A percentile compares a stretch with the other conserved stretches of the same genome.
Evolutionary conservation across 2,888 invertebrate genomes (phyloP).

Genomic region (Schizaphis graminum): DNA sequence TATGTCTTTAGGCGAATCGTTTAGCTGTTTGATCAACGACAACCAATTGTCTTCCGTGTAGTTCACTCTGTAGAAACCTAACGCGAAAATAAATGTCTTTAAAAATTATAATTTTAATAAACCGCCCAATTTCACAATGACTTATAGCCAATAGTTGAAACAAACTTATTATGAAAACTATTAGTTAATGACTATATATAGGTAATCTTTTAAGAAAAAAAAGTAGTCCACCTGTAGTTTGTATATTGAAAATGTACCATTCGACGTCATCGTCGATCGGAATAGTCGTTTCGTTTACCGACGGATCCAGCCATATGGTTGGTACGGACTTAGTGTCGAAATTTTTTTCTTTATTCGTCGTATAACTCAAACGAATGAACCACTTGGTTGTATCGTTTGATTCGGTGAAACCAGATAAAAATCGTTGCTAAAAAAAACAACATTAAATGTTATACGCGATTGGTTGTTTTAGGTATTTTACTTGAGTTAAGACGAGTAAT

Average conservation of each 20-base stretch:
- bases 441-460: neutral
- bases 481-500: constrained; percentile 73
- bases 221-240: constrained; percentile 73
- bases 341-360: constrained; percentile 69
- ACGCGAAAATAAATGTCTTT: neutral
- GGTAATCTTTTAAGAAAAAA: neutral
- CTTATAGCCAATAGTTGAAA: neutral
- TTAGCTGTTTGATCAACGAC: constrained; percentile 77
- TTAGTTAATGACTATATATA: neutral
- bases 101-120: neutral
- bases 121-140: neutral
- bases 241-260: constrained; percentile 77
- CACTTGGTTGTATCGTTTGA: constrained; percentile 70
- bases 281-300: constrained; percentile 67
- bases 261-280: constrained; percentile 70
- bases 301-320: constrained; percentile 67
- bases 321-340: constrained; percentile 67
- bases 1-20: constrained; percentile 73
- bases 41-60: constrained; percentile 81
- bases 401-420: neutral
- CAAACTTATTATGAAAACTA: neutral
- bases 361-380: constrained; percentile 77
- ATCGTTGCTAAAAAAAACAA: constrained; percentile 25
- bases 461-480: constrained; percentile 66
- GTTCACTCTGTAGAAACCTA: constrained; percentile 79